A percentile compares a stretch with the other conserved stretches of the same genome.
These are phyloP conservation scores for Parasteatoda lunata DNA, from an alignment of 2,888 invertebrate genomes.

Conservation along the genomic window DNA sequence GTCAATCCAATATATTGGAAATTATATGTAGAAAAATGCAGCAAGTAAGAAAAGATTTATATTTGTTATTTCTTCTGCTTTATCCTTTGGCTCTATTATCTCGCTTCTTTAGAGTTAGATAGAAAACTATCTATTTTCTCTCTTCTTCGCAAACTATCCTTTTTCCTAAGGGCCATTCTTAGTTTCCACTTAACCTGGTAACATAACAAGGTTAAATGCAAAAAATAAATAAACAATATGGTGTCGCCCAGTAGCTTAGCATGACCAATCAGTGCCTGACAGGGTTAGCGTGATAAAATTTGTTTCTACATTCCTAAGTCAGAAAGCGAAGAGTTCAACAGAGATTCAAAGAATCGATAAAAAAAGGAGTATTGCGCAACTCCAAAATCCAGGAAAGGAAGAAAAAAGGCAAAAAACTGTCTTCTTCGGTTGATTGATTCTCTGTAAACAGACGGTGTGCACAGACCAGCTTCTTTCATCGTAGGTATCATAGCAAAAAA, in stretches of 20 bases:
- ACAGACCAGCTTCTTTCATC: background rate
- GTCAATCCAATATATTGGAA: too few relatives aligned
- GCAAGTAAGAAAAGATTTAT: too few relatives aligned
- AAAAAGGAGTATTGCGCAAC: slow-evolving; percentile 1
- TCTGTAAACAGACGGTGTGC: background rate
- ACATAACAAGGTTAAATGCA: slow-evolving; percentile 1
- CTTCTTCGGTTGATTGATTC: slow-evolving; percentile 1
- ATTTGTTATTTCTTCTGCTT: background rate
- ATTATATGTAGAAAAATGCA: too few relatives aligned
- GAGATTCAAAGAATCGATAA: slow-evolving; percentile 2
- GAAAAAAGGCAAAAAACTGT: background rate
- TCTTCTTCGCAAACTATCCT: background rate
- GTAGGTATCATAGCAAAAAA: background rate
- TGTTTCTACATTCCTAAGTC: background rate
- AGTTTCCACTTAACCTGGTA: background rate
- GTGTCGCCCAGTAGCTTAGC: background rate
- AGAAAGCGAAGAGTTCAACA: background rate
- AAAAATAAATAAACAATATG: background rate
- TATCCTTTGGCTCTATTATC: slow-evolving; percentile 3
- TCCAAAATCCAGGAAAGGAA: background rate
- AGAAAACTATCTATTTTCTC: background rate
- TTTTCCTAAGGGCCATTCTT: background rate
- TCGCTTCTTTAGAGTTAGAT: background rate
- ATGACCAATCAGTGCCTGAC: slow-evolving; percentile 5
- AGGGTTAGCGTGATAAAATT: background rate